Base-by-base conservation (phyloP, 2,888 invertebrate genomes). In the Lordiphosa fenestrarum region DNA sequence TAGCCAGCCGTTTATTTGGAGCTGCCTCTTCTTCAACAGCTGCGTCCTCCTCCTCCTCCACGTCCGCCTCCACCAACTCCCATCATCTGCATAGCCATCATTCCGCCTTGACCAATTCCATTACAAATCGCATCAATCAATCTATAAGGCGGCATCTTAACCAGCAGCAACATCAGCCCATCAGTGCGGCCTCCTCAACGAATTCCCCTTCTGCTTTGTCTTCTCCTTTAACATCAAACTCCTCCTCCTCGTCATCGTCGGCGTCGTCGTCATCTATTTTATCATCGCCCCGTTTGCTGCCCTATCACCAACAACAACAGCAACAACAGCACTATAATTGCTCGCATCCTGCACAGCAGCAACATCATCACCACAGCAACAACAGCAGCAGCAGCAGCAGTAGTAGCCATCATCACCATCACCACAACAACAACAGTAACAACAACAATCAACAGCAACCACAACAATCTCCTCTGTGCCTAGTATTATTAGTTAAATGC, bases 401-500 rank as follows among this genome's bases (percentile, higher is more conserved):
- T 46, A 48, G 5, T 23, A 39, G 61, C 30, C 36, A 67, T 4
- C 59, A 66, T 19, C 73, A 73, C 7, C 64, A 69, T 4, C 66
- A 73, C 6, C 64, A 68, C 6, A 53, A 33, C 70, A 69, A 35
- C 76, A 64, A 10, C 73, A 75, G n/a, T n/a, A n/a, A 23, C 76
- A 82, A 25, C 73, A 82, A 48, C 71, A 83, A 61, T 67, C 71
- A 69, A 62, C 73, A 67, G 53, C 81, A 72, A 69, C 85, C 71
- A 69, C 83, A 81, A 81, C 88, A 88, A 86, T 88, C 89, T 76
- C 88, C 89, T 77, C 81, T 89, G 84, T 89, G 89, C 84, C 88
- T 89, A 85, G 89, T 89, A 85, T 88, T 89, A 86, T 88, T 89
- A 86, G 89, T 89, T 80, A 89, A 89, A 87, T 89, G 89, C 80